Conservation (phyloP, 2,797 vertebrate genomes). For the Numenius phaeopus region DNA sequence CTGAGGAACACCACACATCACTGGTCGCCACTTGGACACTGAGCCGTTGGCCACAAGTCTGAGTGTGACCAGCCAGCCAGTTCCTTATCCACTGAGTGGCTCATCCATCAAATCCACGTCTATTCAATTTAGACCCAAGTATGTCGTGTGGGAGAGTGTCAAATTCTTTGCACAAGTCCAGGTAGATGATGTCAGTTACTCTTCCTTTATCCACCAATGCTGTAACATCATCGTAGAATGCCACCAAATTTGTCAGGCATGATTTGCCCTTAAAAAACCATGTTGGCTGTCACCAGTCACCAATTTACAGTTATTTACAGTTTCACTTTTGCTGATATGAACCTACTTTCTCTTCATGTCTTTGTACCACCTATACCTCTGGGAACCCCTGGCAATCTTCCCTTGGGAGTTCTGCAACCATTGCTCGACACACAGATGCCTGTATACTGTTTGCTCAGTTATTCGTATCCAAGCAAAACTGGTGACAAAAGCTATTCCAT, state of each 20-base stretch:
- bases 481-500: not conserved
- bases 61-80: not conserved
- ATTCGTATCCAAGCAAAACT: not conserved
- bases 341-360: not conserved
- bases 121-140: not conserved
- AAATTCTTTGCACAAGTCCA: not conserved
- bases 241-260: not conserved
- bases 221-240: not conserved
- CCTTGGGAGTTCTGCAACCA: not conserved
- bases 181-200: not conserved
- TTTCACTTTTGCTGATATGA: not conserved
- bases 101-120: not conserved
- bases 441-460: rapidly evolving
- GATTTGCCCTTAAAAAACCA: not conserved
- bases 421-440: not conserved
- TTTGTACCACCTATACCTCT: not conserved
- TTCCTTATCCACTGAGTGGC: not conserved
- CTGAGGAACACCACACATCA: not conserved
- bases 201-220: not conserved
- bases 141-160: not conserved
- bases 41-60: not conserved
- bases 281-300: not conserved
- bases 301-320: not conserved
- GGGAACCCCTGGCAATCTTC: not conserved
- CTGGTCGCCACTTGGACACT: not conserved